Evolutionary conservation across 2,113 vertebrate genomes (phyloP).

Genomic region (Tychaedon coryphoeus): DNA sequence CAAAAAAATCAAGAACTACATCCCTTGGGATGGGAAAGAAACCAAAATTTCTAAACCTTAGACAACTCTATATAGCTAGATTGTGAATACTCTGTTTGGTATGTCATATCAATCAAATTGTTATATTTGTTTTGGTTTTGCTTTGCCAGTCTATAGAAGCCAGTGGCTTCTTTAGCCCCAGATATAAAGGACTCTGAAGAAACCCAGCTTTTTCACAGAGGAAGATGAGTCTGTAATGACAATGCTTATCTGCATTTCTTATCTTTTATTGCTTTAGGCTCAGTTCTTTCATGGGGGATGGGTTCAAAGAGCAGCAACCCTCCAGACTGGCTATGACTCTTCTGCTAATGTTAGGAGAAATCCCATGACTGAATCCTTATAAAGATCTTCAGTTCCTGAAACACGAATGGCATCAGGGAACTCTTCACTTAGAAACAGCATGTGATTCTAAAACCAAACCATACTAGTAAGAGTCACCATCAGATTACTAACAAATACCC

Average conservation of each 20-base stretch:
- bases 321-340: neutral
- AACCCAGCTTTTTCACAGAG: neutral
- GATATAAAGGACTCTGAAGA: neutral
- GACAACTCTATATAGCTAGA: neutral
- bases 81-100: neutral
- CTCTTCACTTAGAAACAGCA: neutral
- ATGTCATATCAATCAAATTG: neutral
- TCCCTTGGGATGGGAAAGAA: neutral
- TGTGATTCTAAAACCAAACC: neutral
- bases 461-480: neutral
- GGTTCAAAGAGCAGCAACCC: neutral
- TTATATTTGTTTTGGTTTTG: neutral
- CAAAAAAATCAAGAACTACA: neutral
- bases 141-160: neutral
- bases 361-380: neutral
- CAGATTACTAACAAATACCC: neutral
- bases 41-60: neutral
- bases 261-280: neutral
- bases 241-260: neutral
- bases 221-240: neutral
- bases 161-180: neutral
- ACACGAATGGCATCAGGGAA: neutral
- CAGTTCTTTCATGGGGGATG: neutral
- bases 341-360: neutral
- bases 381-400: neutral